phyloP scores from a whole-genome alignment of 2,797 vertebrate genomes.

The Limosa lapponica region DNA sequence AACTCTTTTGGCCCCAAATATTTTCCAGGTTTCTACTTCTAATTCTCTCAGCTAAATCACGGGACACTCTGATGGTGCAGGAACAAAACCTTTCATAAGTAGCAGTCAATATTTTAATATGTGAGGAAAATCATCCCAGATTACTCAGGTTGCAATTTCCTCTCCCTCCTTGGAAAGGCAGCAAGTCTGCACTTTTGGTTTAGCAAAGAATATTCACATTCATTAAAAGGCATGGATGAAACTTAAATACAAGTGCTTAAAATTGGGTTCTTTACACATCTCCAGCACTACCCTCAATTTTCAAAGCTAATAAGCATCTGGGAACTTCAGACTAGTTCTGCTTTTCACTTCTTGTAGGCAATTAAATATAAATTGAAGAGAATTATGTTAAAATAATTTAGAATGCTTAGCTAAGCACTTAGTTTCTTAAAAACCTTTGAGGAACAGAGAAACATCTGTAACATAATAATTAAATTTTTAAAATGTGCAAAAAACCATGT shows the following conservation, averaged over 20 bases:
- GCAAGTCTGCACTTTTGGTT: background rate
- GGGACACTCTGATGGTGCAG: background rate
- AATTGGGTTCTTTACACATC: background rate
- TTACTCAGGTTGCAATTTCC: background rate
- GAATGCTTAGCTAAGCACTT: background rate
- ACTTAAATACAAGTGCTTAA: background rate
- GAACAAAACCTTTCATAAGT: background rate
- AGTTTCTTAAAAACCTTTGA: background rate
- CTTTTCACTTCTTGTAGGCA: background rate
- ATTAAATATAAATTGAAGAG: background rate
- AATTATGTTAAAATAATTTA: background rate
- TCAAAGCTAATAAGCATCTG: background rate
- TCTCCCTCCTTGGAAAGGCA: background rate
- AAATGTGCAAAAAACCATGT: fast-evolving
- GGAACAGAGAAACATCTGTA: background rate
- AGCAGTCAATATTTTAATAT: background rate
- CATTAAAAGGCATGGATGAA: background rate
- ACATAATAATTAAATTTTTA: background rate
- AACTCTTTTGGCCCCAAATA: background rate
- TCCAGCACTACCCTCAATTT: background rate
- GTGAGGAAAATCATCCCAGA: background rate
- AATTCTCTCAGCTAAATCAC: background rate
- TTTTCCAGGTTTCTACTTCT: background rate
- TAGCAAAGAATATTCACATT: background rate
- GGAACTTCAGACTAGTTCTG: background rate